Evolutionary conservation across 2,888 invertebrate genomes (phyloP).

Genomic region (Serripes groenlandicus): DNA sequence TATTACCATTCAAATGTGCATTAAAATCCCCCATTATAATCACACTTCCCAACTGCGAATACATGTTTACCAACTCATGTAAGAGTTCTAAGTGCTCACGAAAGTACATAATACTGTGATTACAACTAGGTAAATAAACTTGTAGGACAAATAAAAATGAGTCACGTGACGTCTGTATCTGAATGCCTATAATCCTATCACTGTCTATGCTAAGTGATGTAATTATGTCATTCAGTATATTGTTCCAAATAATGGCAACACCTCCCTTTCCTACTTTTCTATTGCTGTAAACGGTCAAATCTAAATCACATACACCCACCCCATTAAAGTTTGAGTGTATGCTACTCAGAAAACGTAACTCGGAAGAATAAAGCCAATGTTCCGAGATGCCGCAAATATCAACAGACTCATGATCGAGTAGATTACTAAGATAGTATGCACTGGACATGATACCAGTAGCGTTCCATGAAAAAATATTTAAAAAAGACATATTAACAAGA

Average conservation of each 20-base stretch:
- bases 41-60: neutral
- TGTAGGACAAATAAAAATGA: neutral
- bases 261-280: slow-evolving; percentile 17
- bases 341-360: slow-evolving; percentile 7
- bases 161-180: neutral
- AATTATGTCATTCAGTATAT: neutral
- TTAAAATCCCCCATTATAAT: slow-evolving; percentile 20
- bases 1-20: slow-evolving; percentile 2
- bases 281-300: neutral
- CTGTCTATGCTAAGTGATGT: neutral
- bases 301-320: neutral
- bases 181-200: slow-evolving; percentile 25
- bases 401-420: neutral
- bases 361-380: neutral
- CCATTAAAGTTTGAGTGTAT: slow-evolving; percentile 3
- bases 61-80: neutral
- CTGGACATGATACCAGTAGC: slow-evolving; percentile 32
- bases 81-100: neutral
- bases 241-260: slow-evolving; percentile 14
- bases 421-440: slow-evolving; percentile 14
- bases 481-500: neutral
- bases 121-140: slow-evolving; percentile 22
- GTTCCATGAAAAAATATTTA: slow-evolving; percentile 27
- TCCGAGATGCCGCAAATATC: slow-evolving; percentile 28
- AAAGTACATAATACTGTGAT: slow-evolving; percentile 4